Base-by-base conservation (phyloP, 2,113 vertebrate species). In the Nibea albiflora region DNA sequence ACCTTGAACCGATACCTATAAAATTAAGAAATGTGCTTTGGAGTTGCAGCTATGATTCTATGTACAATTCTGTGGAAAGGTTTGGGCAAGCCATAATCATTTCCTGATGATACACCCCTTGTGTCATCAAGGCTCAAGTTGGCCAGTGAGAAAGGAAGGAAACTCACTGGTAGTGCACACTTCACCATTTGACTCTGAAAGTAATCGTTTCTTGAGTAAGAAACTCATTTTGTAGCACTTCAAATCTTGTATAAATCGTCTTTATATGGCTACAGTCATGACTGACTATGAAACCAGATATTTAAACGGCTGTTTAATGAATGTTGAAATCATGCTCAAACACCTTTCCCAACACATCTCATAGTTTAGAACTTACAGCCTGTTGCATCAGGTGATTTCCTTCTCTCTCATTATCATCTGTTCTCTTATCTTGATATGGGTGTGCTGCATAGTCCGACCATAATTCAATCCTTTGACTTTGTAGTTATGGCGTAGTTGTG, bases 1-100 rank as follows among this genome's bases (percentile, higher is more conserved):
- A 93, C 92, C 88, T 78, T 81, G 66, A 92, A 92, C 73, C 54
- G 50, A 78, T 69, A 70, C 53, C 65, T 69, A 63, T 66, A 62
- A 72, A 90, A 84, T 87, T 53, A 71, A 57, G 39, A 87, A 88
- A 71, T 17, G 11, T 24, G 69, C 74, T 74, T 74, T 74, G 63
- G 46, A 46, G 44, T 87, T 88, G 80, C 60, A 52, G 47, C 16
- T 39, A 35, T 69, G 20, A 66, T n/a, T 61, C 10, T 5, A 66
- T 42, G n/a, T 49, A 39, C 31, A 50, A 9, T 4, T 80, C 8
- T 52, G 1, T 42, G 52, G 4, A 78, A 69, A 22, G 11, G 17
- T 61, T 71, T 73, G 35, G 16, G 14, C 16, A 60, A 58, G 35
- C 39, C 15, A 10, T 10, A 11, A 44, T 65, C 15, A 39, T 35